Conservation (phyloP, 2,888 invertebrate species). For the Dinocampus coccinellae region DNA sequence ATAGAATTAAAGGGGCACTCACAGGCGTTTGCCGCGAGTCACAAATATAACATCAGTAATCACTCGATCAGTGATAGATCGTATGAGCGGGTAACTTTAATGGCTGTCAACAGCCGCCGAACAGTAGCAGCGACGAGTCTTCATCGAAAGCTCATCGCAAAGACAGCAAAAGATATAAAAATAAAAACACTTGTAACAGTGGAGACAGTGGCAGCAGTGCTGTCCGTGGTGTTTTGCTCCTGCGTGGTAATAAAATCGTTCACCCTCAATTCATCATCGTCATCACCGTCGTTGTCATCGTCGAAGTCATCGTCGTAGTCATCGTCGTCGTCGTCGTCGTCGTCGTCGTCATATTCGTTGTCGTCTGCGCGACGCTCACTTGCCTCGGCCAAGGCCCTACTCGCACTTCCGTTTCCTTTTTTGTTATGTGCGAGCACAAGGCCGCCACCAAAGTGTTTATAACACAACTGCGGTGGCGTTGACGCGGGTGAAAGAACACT, state of each 20-base stretch:
- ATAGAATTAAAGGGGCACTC: constrained; percentile 34
- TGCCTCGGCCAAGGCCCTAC: constrained; percentile 36
- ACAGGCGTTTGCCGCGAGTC: constrained; percentile 10
- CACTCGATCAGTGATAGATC: constrained; percentile 29
- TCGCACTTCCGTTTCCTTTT: constrained; percentile 38
- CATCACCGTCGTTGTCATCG: not conserved
- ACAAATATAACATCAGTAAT: constrained; percentile 6
- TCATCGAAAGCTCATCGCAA: constrained; percentile 31
- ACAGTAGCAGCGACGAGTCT: constrained; percentile 34
- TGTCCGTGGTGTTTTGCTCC: constrained; percentile 19
- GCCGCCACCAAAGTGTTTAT: constrained; percentile 54
- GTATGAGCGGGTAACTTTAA: constrained; percentile 32
- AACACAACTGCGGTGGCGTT: constrained; percentile 52
- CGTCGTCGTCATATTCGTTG: not conserved
- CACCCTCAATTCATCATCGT: constrained; percentile 12
- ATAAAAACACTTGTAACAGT: not conserved
- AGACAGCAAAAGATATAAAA: not conserved
- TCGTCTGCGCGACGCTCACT: not conserved
- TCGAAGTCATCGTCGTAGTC: not conserved
- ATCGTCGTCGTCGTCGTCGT: not conserved
- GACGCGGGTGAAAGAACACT: constrained; percentile 42
- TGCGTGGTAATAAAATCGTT: constrained; percentile 28
- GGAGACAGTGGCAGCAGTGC: not conserved
- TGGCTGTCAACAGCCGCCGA: constrained; percentile 41
- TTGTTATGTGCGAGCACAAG: constrained; percentile 49